Percentiles rank a stretch among this genome's conserved stretches.
These are phyloP conservation scores for Allenopithecus nigroviridis DNA, from an alignment of 2,797 vertebrate genomes.

Conservation along the genomic window DNA sequence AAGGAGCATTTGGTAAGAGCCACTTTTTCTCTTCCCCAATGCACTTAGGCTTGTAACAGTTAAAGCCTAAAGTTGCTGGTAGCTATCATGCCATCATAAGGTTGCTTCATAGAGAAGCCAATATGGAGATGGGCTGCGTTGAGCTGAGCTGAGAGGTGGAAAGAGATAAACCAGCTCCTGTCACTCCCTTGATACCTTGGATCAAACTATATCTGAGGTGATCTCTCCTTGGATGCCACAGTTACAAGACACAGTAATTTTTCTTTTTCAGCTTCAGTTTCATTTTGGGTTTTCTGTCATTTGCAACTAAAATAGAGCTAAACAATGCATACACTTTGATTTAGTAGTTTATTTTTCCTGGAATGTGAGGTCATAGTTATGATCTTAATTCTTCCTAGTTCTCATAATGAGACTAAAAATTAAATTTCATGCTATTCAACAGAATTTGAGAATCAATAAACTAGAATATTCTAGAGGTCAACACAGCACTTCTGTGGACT, in stretches of 20 bases:
- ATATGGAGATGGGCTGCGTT: not conserved
- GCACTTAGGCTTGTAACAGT: not conserved
- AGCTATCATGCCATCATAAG: not conserved
- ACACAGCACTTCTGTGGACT: not conserved
- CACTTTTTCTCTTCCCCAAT: not conserved
- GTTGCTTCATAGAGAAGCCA: not conserved
- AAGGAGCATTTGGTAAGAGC: not conserved
- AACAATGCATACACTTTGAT: not conserved
- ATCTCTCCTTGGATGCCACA: not conserved
- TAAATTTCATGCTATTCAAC: conserved; percentile 61
- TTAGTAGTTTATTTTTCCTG: conserved; percentile 32
- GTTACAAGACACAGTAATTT: not conserved
- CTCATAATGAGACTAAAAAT: conserved; percentile 45
- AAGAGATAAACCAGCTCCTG: not conserved
- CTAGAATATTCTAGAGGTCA: not conserved
- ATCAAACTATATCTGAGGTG: not conserved
- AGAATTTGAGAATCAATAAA: conserved; percentile 36
- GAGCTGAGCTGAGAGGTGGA: not conserved
- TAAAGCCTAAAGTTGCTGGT: not conserved
- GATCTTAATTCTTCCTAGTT: conserved; percentile 23
- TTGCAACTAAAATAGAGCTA: conserved; percentile 4
- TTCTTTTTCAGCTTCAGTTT: not conserved
- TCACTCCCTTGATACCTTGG: not conserved
- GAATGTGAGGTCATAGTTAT: conserved; percentile 15
- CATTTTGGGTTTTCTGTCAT: not conserved